Percentiles rank a stretch among this genome's conserved stretches.
Evolutionary conservation across 1,140 invertebrate species (phyloP).

Genomic region (Zaprionus kolodkinae): DNA sequence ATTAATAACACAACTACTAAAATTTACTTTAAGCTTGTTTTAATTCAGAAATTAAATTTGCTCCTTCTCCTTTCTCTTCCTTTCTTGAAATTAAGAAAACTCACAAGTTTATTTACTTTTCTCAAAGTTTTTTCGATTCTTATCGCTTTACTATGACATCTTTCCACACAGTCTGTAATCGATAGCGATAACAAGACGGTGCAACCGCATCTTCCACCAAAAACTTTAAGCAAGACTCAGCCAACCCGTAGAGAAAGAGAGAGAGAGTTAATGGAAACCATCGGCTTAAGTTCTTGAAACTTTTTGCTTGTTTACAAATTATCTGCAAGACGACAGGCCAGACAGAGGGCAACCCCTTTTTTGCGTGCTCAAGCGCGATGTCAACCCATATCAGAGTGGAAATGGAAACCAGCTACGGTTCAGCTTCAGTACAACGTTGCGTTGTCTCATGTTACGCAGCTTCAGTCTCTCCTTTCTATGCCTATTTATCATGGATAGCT

Average conservation of each 20-base stretch:
- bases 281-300: constrained; percentile 26
- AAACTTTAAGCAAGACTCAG: neutral
- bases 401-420: too few relatives aligned
- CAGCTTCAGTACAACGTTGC: too few relatives aligned
- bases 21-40: too few relatives aligned
- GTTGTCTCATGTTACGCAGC: neutral
- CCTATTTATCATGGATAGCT: constrained; percentile 8
- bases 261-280: too few relatives aligned
- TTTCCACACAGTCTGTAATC: constrained; percentile 13
- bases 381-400: constrained; percentile 46
- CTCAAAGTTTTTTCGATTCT: too few relatives aligned
- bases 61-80: too few relatives aligned
- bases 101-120: too few relatives aligned
- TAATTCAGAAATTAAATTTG: too few relatives aligned
- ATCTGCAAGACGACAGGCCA: constrained; percentile 10
- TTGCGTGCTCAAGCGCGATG: constrained; percentile 15
- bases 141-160: neutral
- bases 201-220: neutral
- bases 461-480: neutral
- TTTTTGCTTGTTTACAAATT: constrained; percentile 68
- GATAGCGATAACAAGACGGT: constrained; percentile 5
- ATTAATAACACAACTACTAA: too few relatives aligned
- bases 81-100: too few relatives aligned
- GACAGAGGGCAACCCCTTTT: constrained; percentile 13
- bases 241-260: neutral